Evolutionary conservation across 2,888 invertebrate species (phyloP).

Genomic region (Eueremaeus valkanovi): DNA sequence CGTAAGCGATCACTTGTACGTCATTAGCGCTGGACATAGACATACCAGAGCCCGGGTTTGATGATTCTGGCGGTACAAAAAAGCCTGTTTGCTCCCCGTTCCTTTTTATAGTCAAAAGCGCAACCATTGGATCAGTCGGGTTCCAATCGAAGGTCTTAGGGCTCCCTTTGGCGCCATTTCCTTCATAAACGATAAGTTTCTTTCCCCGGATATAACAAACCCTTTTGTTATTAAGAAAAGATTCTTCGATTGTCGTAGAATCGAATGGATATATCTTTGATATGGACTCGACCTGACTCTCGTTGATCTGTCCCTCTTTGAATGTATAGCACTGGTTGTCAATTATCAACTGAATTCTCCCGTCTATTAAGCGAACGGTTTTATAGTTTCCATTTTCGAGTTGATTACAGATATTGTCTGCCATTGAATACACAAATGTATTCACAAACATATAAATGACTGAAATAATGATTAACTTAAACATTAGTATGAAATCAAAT

Average conservation of each 20-base stretch:
- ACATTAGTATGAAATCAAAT: too few relatives aligned
- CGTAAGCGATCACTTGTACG: neutral
- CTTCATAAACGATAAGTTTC: neutral
- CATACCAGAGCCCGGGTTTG: neutral
- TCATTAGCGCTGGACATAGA: neutral
- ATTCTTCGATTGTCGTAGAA: neutral
- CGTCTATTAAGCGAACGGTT: neutral
- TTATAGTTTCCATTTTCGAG: constrained; percentile 19
- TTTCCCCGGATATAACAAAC: constrained; percentile 9
- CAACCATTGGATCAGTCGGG: neutral
- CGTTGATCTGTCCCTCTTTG: neutral
- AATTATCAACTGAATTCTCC: neutral
- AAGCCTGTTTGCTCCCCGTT: neutral
- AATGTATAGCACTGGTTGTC: constrained; percentile 1
- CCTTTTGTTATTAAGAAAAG: neutral
- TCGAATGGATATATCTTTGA: neutral
- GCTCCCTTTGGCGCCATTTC: too few relatives aligned
- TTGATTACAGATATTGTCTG: neutral
- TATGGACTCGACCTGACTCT: neutral
- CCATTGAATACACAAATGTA: neutral
- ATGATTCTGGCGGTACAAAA: neutral
- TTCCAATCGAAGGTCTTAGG: neutral
- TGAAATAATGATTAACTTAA: neutral
- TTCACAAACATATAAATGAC: too few relatives aligned
- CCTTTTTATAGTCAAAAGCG: neutral